Evolutionary conservation across 1,140 invertebrate species (phyloP).

Genomic region (Lysiphlebus fabarum): DNA sequence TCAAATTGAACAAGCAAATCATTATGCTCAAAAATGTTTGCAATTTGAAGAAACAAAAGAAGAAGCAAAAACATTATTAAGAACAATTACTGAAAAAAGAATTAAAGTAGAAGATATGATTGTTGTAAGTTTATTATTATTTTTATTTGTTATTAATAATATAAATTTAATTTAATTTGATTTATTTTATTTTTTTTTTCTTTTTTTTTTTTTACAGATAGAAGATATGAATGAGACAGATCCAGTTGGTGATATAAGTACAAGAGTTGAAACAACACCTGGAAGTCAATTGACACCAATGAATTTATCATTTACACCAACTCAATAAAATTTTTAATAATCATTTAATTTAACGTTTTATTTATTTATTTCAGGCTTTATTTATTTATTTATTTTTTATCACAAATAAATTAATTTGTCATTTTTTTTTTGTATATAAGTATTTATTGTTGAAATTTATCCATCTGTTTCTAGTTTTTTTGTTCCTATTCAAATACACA

Average conservation of each 20-base stretch:
- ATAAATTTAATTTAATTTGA: constrained; percentile 9
- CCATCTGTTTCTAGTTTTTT: too few species aligned
- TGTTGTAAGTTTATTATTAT: constrained; percentile 43
- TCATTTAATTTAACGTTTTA: too few species aligned
- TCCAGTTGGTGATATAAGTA: constrained; percentile 42
- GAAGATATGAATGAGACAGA: constrained; percentile 54
- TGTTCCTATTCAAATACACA: too few species aligned
- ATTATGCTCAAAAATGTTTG: constrained; percentile 90
- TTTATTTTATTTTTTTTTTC: constrained; percentile 13
- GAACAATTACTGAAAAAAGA: constrained; percentile 73
- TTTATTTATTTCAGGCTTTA: too few species aligned
- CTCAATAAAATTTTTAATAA: constrained; percentile 26
- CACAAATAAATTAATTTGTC: too few species aligned
- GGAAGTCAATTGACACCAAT: constrained; percentile 50
- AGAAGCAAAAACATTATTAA: constrained; percentile 83
- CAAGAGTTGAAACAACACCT: constrained; percentile 31
- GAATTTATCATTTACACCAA: constrained; percentile 51
- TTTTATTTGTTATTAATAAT: constrained; percentile 1
- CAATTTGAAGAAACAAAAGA: constrained; percentile 86
- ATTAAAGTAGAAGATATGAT: constrained; percentile 56
- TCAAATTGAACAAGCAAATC: constrained; percentile 80
- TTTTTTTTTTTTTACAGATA: constrained; percentile 35
- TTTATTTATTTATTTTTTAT: too few species aligned
- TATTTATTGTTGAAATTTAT: too few species aligned
- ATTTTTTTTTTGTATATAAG: too few species aligned